Percentiles rank a stretch among this genome's conserved stretches.
These are phyloP conservation scores for Champsocephalus esox DNA, from an alignment of 2,797 vertebrate species.

Conservation along the genomic window DNA sequence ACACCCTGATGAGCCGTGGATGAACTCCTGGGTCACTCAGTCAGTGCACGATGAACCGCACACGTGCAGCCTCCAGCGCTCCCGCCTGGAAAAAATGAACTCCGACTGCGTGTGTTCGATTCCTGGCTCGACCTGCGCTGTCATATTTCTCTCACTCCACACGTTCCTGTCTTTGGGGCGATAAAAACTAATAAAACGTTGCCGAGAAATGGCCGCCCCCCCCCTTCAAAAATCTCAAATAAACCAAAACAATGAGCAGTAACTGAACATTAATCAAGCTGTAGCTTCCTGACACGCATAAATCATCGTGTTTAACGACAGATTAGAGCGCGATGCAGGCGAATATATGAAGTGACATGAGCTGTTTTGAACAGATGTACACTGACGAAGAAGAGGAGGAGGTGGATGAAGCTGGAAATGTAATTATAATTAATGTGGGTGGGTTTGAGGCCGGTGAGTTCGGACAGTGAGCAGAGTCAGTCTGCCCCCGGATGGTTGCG, in stretches of 20 bases:
- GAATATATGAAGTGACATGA: slow-evolving; percentile 68
- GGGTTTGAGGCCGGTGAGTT: slow-evolving; percentile 51
- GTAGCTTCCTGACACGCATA: slow-evolving; percentile 39
- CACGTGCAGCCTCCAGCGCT: background rate
- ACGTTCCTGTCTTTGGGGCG: slow-evolving; percentile 50
- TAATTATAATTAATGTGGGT: slow-evolving; percentile 64
- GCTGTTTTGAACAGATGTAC: slow-evolving; percentile 39
- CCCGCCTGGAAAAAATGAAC: slow-evolving; percentile 38
- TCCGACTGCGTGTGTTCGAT: slow-evolving; percentile 35
- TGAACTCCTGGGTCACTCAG: slow-evolving; percentile 28
- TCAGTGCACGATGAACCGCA: slow-evolving; percentile 18
- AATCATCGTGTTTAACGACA: slow-evolving; percentile 53
- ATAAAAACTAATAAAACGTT: slow-evolving; percentile 66
- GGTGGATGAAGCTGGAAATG: slow-evolving; percentile 70
- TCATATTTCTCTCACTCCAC: slow-evolving; percentile 61
- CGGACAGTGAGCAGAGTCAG: slow-evolving; percentile 57
- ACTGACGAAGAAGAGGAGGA: slow-evolving; percentile 20
- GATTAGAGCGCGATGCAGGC: slow-evolving; percentile 32
- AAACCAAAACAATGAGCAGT: slow-evolving; percentile 54
- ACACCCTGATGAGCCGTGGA: slow-evolving; percentile 28
- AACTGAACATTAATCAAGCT: slow-evolving; percentile 38
- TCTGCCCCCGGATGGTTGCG: slow-evolving; percentile 53
- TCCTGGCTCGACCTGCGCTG: slow-evolving; percentile 50
- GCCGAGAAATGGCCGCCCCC: slow-evolving; percentile 48
- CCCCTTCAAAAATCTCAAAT: slow-evolving; percentile 54